These are phyloP conservation scores for Alca torda DNA, from an alignment of 2,797 vertebrate species.

Conservation along the genomic window DNA sequence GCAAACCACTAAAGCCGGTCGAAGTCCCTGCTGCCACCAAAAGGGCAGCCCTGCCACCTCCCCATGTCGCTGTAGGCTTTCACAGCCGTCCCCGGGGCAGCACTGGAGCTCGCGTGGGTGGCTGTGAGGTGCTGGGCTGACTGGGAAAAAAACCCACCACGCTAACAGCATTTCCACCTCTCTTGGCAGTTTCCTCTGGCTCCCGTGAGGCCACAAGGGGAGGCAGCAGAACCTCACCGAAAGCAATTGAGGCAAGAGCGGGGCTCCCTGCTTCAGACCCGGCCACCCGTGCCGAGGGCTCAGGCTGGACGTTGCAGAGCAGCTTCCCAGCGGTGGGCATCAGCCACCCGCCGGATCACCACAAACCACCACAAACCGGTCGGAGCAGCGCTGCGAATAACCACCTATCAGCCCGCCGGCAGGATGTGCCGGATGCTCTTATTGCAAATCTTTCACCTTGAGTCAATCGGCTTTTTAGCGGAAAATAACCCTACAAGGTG, in stretches of 20 bases:
- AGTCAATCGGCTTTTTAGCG: accelerated
- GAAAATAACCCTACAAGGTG: not conserved
- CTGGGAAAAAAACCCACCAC: not conserved
- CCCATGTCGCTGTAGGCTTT: accelerated
- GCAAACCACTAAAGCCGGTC: too few species aligned
- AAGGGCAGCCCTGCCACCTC: not conserved
- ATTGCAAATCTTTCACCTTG: accelerated
- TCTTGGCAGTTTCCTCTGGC: too few species aligned
- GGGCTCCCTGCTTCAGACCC: not conserved
- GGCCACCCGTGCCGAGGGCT: accelerated
- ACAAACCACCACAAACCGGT: not conserved
- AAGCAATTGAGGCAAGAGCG: not conserved
- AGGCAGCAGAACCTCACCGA: too few species aligned
- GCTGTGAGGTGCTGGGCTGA: not conserved
- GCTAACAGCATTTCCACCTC: not conserved
- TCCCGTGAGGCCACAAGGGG: not conserved
- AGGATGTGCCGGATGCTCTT: not conserved
- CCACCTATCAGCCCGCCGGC: not conserved
- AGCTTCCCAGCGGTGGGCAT: not conserved
- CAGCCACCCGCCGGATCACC: not conserved
- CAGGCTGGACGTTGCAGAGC: accelerated
- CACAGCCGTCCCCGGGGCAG: accelerated
- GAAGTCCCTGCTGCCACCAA: not conserved
- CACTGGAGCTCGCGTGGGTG: accelerated
- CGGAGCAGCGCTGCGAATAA: accelerated